These are phyloP conservation scores for Delichon dasypus DNA, from an alignment of 2,797 vertebrate species.

Conservation along the genomic window DNA sequence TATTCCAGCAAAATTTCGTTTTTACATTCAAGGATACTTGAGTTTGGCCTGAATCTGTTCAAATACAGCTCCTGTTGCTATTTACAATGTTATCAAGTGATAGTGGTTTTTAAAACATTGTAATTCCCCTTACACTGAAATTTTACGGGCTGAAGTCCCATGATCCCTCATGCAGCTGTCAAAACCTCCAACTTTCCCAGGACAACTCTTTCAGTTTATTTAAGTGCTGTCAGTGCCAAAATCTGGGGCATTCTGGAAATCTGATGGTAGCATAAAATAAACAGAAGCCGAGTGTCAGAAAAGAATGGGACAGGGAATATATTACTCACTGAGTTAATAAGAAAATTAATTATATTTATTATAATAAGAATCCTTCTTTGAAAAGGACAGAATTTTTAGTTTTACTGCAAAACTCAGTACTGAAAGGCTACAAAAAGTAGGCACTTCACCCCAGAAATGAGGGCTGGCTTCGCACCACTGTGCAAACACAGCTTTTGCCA, in stretches of 20 bases:
- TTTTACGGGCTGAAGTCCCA: constrained; percentile 45
- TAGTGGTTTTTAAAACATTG: constrained; percentile 20
- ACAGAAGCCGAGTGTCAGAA: constrained; percentile 8
- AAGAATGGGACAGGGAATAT: constrained; percentile 16
- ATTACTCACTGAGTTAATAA: constrained; percentile 23
- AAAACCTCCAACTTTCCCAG: constrained; percentile 68
- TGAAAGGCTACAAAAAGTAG: constrained; percentile 3
- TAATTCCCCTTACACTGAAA: constrained; percentile 24
- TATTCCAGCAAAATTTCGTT: not conserved
- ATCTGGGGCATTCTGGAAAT: constrained; percentile 50
- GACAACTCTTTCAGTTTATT: constrained; percentile 59
- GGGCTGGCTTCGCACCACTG: not conserved
- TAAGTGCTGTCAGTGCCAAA: constrained; percentile 52
- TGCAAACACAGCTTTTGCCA: constrained; percentile 45
- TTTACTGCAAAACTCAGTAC: not conserved
- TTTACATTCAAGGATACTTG: not conserved
- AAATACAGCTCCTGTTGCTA: not conserved
- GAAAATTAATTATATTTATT: not conserved
- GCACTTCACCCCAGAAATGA: not conserved
- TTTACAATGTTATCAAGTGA: constrained; percentile 19
- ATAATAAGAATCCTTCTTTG: not conserved
- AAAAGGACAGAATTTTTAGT: constrained; percentile 21
- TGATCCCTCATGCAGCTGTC: constrained; percentile 58
- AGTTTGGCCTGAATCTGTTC: not conserved
- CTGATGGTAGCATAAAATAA: constrained; percentile 55